Evolutionary conservation across 2,113 vertebrate species (phyloP).

Genomic region (Sylvilagus bachmani): DNA sequence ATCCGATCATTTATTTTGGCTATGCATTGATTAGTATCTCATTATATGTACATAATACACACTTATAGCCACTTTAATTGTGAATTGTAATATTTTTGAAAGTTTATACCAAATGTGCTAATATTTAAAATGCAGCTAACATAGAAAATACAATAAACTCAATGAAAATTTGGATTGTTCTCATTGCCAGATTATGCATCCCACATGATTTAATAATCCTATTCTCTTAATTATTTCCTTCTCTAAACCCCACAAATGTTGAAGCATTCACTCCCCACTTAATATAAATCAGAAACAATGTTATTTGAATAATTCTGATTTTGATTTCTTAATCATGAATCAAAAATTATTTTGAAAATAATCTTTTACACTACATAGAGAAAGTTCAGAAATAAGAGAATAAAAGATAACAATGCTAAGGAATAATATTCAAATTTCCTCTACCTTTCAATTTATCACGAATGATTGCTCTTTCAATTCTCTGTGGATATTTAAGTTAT

Average conservation of each 20-base stretch:
- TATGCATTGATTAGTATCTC: neutral
- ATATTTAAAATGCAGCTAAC: neutral
- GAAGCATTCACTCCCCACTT: neutral
- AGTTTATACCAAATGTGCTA: neutral
- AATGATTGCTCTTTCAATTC: neutral
- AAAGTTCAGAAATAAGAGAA: neutral
- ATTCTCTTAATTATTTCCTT: neutral
- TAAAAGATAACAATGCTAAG: neutral
- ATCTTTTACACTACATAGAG: neutral
- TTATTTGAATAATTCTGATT: neutral
- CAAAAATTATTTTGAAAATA: neutral
- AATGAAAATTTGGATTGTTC: neutral
- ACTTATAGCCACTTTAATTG: neutral
- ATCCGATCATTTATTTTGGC: neutral
- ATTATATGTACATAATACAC: neutral
- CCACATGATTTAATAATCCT: neutral
- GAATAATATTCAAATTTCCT: neutral
- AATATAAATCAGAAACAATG: neutral
- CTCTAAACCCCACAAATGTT: neutral
- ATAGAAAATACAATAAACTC: neutral
- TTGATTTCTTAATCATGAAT: no score
- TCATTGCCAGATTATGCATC: neutral
- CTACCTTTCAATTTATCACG: neutral
- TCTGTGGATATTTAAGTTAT: neutral
- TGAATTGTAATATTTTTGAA: neutral